Evolutionary conservation across 2,113 vertebrate genomes (phyloP), one percentile per base, ranked within the genome.

Genomic region (Colius striatus): DNA sequence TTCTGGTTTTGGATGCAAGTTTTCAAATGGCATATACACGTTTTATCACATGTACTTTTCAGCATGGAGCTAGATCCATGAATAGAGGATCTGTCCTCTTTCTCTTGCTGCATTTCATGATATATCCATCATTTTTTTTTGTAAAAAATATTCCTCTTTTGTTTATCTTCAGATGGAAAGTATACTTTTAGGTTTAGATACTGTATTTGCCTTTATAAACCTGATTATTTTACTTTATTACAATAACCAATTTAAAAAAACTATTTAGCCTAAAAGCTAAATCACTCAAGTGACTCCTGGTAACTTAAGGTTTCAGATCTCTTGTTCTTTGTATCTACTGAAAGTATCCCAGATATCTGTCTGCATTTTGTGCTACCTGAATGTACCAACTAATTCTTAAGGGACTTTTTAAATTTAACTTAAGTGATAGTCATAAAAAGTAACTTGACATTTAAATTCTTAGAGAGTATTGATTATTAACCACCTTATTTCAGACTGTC

Each of bases 391-490:
- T 60, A 79, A 86, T 57, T 87, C 74, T 70, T 62, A 92, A 67
- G 50, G 32, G 66, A 45, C 6, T 86, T 89, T 77, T 70, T 91
- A 95, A 95, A 94, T 21, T 66, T 80, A 74, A 77, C 12, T 74
- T 21, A 68, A 95, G 89, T 23, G 5, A 11, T 43, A 92, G 50
- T 67, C 51, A 94, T 57, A 62, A 92, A 97, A 95, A 95, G 90
- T 74, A 62, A 45, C n/a, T 78, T 84, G 68, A 57, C 57, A 65
- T 94, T 92, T 89, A 90, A 92, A 48, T 87, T 78, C 71, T 86
- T 81, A 84, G 13, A 74, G 45, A 89, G 14, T 90, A 96, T 92
- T 90, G 93, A 96, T 97, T 96, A 84, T 74, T 91, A 89, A 75
- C n/a, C 34, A 76, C 23, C 7, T 60, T 48, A 16, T 88, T 94